Conservation (phyloP, 2,888 invertebrate genomes). For the Apantesis nais region DNA sequence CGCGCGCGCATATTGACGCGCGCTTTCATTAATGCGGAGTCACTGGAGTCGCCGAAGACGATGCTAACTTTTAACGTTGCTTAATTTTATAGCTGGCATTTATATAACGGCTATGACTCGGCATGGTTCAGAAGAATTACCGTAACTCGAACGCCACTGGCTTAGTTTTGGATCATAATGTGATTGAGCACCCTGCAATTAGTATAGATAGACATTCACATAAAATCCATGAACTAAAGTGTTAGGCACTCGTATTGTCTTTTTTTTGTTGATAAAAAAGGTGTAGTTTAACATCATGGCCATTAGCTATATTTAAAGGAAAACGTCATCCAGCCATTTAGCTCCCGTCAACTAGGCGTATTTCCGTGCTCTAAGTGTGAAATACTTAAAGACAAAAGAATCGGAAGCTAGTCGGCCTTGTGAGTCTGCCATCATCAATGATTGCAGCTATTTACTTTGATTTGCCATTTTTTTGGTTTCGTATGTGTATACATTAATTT, state of each 20-base stretch:
- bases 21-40: constrained; percentile 76
- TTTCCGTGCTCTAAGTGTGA: constrained; percentile 76
- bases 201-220: constrained; percentile 23
- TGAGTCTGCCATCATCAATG: constrained; percentile 58
- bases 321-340: constrained; percentile 77
- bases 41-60: constrained; percentile 66
- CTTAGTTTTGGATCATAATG: constrained; percentile 43
- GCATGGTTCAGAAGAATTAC: constrained; percentile 56
- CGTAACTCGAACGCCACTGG: constrained; percentile 48
- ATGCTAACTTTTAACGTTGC: constrained; percentile 63
- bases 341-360: constrained; percentile 79
- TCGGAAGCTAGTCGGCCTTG: constrained; percentile 75
- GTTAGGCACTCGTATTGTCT: constrained; percentile 63
- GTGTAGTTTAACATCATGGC: constrained; percentile 63
- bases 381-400: constrained; percentile 72
- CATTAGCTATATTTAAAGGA: constrained; percentile 63
- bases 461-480: constrained; percentile 46
- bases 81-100: constrained; percentile 64
- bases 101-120: constrained; percentile 56
- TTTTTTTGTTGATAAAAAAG: constrained; percentile 65
- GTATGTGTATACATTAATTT: constrained; percentile 37
- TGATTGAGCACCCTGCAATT: constrained; percentile 23
- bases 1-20: constrained; percentile 79
- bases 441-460: constrained; percentile 53
- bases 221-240: constrained; percentile 50